phyloP scores from a whole-genome alignment of 2,888 invertebrate species.

The Beris morrisii region DNA sequence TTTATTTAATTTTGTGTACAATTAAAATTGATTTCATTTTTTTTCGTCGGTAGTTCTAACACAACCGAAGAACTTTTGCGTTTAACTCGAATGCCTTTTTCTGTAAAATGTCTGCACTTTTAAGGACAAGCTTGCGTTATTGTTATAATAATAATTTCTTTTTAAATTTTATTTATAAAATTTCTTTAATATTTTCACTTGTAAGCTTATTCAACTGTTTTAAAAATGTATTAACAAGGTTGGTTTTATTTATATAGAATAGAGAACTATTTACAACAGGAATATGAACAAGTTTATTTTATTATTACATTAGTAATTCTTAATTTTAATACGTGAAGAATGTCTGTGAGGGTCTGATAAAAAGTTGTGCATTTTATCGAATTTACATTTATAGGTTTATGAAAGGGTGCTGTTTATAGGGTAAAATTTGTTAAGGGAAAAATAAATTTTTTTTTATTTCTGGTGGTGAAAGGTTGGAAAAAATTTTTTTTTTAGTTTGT shows the following conservation, averaged over 20 bases:
- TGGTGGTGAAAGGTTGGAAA: background rate
- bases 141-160: background rate
- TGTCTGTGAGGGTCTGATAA: constrained; percentile 36
- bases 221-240: constrained; percentile 30
- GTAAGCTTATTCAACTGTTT: constrained; percentile 22
- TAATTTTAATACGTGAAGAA: constrained; percentile 32
- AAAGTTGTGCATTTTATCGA: constrained; percentile 11
- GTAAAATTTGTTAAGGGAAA: background rate
- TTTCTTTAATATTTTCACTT: constrained; percentile 3
- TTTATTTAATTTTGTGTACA: too few relatives aligned
- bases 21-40: too few relatives aligned
- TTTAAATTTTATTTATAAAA: constrained; percentile 23
- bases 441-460: background rate
- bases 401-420: constrained; percentile 6
- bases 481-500: background rate
- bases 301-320: constrained; percentile 9
- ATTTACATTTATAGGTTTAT: background rate
- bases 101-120: too few relatives aligned
- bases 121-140: too few relatives aligned
- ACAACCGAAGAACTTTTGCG: too few relatives aligned
- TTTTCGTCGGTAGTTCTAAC: too few relatives aligned
- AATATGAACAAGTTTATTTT: constrained; percentile 22
- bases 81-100: too few relatives aligned
- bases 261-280: constrained; percentile 26
- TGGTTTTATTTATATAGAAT: constrained; percentile 6